Evolutionary conservation across 2,113 vertebrate species (phyloP).

Genomic region (Sardina pilchardus): DNA sequence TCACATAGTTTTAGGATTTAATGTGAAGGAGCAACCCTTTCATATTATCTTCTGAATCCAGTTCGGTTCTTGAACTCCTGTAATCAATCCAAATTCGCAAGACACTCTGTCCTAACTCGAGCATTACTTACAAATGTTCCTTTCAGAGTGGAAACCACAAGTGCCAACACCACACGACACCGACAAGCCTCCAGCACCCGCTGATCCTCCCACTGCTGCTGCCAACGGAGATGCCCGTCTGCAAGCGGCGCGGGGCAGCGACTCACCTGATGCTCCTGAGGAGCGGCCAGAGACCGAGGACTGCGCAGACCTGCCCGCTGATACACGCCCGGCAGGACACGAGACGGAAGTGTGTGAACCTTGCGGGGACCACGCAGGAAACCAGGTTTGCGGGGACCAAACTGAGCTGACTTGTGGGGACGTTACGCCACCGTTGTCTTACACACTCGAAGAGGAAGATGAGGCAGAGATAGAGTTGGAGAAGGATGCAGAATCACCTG

Average conservation of each 20-base stretch:
- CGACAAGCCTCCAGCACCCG: conserved; percentile 39
- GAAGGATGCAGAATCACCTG: not conserved
- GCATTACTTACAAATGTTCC: conserved; percentile 24
- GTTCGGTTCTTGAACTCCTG: not conserved
- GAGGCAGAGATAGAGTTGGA: not conserved
- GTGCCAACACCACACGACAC: conserved; percentile 49
- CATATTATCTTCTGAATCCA: not conserved
- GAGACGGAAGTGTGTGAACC: conserved; percentile 39
- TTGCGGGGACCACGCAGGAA: not conserved
- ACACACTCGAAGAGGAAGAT: not conserved
- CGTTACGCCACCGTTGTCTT: not conserved
- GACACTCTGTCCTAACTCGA: not conserved
- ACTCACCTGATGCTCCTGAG: conserved; percentile 57
- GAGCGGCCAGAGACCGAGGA: conserved; percentile 57
- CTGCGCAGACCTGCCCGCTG: conserved; percentile 59
- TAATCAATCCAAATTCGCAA: not conserved
- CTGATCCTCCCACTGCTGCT: conserved; percentile 10
- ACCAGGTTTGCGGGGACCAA: not conserved
- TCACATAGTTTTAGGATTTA: not conserved
- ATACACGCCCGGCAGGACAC: conserved; percentile 56
- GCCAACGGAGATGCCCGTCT: conserved; percentile 33
- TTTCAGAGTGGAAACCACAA: conserved; percentile 56
- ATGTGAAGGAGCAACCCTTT: not conserved
- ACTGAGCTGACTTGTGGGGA: not conserved
- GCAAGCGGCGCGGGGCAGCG: conserved; percentile 25